Evolutionary conservation across 2,797 vertebrate genomes (phyloP).

Genomic region (Gobionotothen gibberifrons): DNA sequence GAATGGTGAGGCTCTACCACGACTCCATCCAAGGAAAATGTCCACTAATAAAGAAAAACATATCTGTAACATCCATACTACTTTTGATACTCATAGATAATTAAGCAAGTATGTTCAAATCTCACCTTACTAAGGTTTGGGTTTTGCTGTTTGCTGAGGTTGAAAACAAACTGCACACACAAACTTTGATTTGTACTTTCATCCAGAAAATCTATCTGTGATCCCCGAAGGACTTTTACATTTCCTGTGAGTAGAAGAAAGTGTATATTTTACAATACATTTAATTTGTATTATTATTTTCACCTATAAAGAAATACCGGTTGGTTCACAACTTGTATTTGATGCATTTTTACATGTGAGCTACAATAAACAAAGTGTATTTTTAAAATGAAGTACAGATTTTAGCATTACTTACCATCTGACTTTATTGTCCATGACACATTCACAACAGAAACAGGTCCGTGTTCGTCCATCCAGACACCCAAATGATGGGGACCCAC

Average conservation of each 20-base stretch:
- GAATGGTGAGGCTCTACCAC: constrained; percentile 66
- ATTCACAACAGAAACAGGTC: constrained; percentile 55
- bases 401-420: constrained; percentile 55
- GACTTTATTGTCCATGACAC: constrained; percentile 58
- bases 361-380: neutral
- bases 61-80: neutral
- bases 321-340: neutral
- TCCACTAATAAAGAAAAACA: constrained; percentile 71
- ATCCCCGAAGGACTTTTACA: constrained; percentile 40
- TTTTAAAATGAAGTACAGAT: neutral
- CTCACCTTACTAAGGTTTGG: constrained; percentile 28
- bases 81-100: neutral
- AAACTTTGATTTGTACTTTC: constrained; percentile 66
- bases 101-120: neutral
- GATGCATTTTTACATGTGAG: constrained; percentile 1
- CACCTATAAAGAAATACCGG: neutral
- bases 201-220: constrained; percentile 73
- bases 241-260: constrained; percentile 54
- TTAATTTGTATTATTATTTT: neutral
- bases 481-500: constrained; percentile 30
- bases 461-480: constrained; percentile 37
- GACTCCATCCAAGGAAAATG: constrained; percentile 71
- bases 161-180: constrained; percentile 74
- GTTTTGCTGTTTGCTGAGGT: neutral
- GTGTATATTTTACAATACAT: too few relatives aligned